Percentiles rank a stretch among this genome's conserved stretches.
phyloP scores from a whole-genome alignment of 2,113 vertebrate species.

The Coregonus clupeaformis region DNA sequence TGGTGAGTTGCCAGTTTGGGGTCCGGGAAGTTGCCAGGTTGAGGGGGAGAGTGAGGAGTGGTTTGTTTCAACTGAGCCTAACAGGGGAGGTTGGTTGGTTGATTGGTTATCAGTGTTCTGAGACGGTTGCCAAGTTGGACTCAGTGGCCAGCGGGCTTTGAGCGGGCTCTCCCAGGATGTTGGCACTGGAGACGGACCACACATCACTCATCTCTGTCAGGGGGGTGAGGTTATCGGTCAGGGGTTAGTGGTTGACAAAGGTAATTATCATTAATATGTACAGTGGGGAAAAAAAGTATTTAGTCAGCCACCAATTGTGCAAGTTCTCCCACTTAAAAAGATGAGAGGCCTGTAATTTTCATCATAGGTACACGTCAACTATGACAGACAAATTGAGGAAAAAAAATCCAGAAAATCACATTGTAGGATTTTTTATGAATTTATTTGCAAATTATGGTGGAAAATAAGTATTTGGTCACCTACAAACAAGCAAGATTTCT shows the following conservation, averaged over 20 bases:
- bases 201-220: conserved; percentile 70
- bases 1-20: not conserved
- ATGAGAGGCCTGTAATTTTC: no score
- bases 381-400: no score
- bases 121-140: conserved; percentile 44
- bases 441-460: no score
- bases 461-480: no score
- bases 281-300: no score
- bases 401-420: no score
- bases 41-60: not conserved
- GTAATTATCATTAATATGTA: not conserved
- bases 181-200: conserved; percentile 69
- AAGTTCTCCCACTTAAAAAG: no score
- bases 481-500: no score
- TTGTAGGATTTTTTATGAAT: no score
- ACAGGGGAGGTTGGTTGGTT: not conserved
- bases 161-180: conserved; percentile 45
- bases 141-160: conserved; percentile 33
- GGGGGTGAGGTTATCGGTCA: not conserved
- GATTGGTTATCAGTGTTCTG: conserved; percentile 13
- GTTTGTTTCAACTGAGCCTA: no score
- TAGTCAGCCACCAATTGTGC: no score
- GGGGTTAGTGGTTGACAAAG: not conserved
- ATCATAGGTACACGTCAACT: no score
- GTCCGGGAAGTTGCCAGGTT: not conserved